Evolutionary conservation across 2,797 vertebrate genomes (phyloP).

Genomic region (Zenarchopterus dispar): DNA sequence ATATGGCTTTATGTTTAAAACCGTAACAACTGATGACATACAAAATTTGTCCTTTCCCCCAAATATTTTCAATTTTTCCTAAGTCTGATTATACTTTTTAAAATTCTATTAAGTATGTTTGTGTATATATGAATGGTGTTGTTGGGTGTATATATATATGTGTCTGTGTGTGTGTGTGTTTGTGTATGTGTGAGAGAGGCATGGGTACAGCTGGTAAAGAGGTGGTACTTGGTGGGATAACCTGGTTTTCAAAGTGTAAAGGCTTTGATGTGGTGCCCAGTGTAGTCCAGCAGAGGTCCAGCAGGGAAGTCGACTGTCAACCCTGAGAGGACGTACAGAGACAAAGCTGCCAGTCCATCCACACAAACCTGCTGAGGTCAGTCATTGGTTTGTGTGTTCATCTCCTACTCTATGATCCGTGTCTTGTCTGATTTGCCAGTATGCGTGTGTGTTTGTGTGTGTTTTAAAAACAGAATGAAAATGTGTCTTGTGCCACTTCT

Average conservation of each 20-base stretch:
- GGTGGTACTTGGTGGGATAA: constrained; percentile 77
- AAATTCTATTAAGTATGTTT: constrained; percentile 57
- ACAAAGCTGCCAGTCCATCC: constrained; percentile 73
- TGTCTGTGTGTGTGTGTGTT: constrained; percentile 40
- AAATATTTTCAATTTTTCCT: constrained; percentile 47
- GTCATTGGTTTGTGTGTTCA: constrained; percentile 59
- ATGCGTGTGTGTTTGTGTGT: constrained; percentile 25
- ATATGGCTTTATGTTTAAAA: constrained; percentile 86
- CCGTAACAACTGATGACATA: constrained; percentile 73
- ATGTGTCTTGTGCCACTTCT: constrained; percentile 77
- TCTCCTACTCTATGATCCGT: constrained; percentile 55
- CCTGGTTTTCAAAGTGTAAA: constrained; percentile 77
- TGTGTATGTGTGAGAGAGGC: constrained; percentile 42
- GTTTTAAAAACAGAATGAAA: constrained; percentile 63
- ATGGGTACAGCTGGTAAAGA: constrained; percentile 78
- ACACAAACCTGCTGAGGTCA: constrained; percentile 71
- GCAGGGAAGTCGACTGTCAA: constrained; percentile 50
- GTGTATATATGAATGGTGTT: constrained; percentile 43
- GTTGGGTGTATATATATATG: constrained; percentile 46
- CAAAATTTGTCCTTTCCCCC: constrained; percentile 37
- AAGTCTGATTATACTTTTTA: constrained; percentile 55
- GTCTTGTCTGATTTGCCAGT: constrained; percentile 57
- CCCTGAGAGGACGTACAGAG: constrained; percentile 61
- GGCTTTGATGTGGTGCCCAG: constrained; percentile 73
- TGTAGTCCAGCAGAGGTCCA: constrained; percentile 73